phyloP scores from a whole-genome alignment of 2,797 vertebrate genomes.

The Acanthornis magna region DNA sequence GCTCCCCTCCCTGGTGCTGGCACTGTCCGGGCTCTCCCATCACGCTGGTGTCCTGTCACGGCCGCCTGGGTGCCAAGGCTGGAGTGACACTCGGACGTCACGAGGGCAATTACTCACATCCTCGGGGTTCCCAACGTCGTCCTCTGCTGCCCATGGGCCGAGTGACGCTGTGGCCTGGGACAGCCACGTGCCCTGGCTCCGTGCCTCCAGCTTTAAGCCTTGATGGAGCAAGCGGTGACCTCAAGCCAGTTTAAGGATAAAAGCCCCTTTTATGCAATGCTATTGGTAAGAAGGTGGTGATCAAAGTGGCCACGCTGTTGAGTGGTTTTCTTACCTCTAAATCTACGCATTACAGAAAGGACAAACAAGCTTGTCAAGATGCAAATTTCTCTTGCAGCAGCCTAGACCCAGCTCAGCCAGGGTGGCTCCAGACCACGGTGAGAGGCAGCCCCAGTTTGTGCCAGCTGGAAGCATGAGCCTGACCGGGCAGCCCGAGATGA shows the following conservation, averaged over 20 bases:
- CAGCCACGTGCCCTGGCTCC: rapidly evolving
- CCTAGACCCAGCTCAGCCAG: background rate
- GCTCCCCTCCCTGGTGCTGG: rapidly evolving
- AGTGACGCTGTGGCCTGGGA: background rate
- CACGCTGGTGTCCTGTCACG: rapidly evolving
- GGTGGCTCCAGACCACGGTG: background rate
- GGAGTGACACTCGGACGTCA: rapidly evolving
- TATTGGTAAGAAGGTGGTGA: background rate
- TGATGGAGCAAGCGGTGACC: background rate
- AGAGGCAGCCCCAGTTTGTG: background rate
- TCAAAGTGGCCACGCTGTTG: rapidly evolving
- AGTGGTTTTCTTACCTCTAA: background rate
- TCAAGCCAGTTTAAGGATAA: background rate
- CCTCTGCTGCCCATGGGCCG: rapidly evolving
- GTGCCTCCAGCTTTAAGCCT: background rate
- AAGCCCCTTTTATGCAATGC: rapidly evolving
- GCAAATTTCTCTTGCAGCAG: background rate
- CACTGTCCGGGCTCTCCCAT: rapidly evolving
- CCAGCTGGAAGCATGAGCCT: rapidly evolving
- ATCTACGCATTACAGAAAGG: rapidly evolving
- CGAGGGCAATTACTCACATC: background rate
- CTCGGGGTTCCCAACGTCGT: rapidly evolving
- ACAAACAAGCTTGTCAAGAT: background rate
- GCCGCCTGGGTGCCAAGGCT: background rate
- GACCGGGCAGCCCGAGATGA: rapidly evolving